Percentiles rank a stretch among this genome's conserved stretches.
Evolutionary conservation across 2,888 invertebrate species (phyloP).

Genomic region (Dione juno): DNA sequence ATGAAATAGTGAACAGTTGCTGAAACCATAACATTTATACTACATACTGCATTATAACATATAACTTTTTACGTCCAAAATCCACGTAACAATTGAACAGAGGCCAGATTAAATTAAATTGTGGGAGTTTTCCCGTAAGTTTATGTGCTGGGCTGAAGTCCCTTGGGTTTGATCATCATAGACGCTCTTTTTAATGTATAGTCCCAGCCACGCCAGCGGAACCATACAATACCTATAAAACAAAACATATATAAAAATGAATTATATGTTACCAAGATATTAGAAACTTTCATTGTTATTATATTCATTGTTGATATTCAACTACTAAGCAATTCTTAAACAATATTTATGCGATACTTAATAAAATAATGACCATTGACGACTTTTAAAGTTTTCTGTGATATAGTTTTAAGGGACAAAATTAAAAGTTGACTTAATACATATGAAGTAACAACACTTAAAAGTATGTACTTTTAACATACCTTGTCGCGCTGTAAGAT

Average conservation of each 20-base stretch:
- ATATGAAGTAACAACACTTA: too few relatives aligned
- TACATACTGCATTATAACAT: neutral
- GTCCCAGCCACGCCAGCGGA: conserved; percentile 97
- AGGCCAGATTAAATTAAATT: conserved; percentile 58
- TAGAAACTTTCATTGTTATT: too few relatives aligned
- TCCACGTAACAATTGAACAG: conserved; percentile 75
- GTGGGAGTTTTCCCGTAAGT: conserved; percentile 36
- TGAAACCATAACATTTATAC: neutral
- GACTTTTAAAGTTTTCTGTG: too few relatives aligned
- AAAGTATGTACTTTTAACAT: conserved; percentile 7
- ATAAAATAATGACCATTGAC: too few relatives aligned
- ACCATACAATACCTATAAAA: conserved; percentile 92
- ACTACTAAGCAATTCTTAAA: too few relatives aligned
- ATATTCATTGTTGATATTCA: too few relatives aligned
- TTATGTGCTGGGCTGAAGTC: conserved; percentile 81
- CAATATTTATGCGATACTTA: too few relatives aligned
- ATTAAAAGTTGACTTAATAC: too few relatives aligned
- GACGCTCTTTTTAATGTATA: conserved; percentile 94
- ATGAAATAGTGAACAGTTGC: neutral
- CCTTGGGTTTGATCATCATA: conserved; percentile 96
- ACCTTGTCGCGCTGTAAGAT: conserved; percentile 95
- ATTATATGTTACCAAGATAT: too few relatives aligned
- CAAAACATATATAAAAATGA: neutral
- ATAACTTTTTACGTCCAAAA: conserved; percentile 53
- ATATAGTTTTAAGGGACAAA: too few relatives aligned